Evolutionary conservation across 2,888 invertebrate species (phyloP).

Genomic region (Asteroscopus sphinx): DNA sequence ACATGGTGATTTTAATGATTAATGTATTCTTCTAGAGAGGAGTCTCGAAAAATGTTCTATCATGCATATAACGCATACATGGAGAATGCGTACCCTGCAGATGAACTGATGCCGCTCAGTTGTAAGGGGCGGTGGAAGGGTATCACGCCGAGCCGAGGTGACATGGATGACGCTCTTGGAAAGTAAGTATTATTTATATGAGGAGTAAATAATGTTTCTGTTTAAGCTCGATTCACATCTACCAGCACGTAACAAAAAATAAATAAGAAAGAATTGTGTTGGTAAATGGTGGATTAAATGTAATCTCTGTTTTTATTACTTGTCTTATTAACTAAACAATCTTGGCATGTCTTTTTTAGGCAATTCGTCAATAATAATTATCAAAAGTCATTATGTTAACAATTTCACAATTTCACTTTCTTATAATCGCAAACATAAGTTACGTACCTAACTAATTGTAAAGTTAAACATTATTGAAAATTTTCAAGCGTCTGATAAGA

Average conservation of each 20-base stretch:
- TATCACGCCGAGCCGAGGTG: conserved; percentile 96
- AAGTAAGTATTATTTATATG: conserved; percentile 95
- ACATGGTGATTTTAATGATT: not conserved
- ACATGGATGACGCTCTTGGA: conserved; percentile 98
- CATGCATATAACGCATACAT: conserved; percentile 99
- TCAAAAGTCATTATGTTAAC: no score
- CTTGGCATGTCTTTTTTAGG: no score
- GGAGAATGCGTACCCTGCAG: conserved; percentile 99
- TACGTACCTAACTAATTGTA: not conserved
- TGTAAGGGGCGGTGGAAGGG: conserved; percentile 98
- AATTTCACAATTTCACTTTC: no score
- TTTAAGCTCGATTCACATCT: no score
- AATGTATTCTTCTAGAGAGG: conserved; percentile 91
- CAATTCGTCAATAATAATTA: no score
- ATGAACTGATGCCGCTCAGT: conserved; percentile 99
- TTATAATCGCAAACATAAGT: conserved; percentile 1
- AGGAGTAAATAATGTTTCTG: no score
- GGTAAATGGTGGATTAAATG: no score
- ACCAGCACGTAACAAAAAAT: no score
- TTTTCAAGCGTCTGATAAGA: conserved; percentile 20
- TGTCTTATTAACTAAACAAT: no score
- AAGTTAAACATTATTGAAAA: conserved; percentile 3
- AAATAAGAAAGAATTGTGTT: no score
- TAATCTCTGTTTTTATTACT: no score
- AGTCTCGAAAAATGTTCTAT: conserved; percentile 98